These are phyloP conservation scores for Podarcis lilfordi DNA, from an alignment of 2,797 vertebrate species.

Conservation along the genomic window DNA sequence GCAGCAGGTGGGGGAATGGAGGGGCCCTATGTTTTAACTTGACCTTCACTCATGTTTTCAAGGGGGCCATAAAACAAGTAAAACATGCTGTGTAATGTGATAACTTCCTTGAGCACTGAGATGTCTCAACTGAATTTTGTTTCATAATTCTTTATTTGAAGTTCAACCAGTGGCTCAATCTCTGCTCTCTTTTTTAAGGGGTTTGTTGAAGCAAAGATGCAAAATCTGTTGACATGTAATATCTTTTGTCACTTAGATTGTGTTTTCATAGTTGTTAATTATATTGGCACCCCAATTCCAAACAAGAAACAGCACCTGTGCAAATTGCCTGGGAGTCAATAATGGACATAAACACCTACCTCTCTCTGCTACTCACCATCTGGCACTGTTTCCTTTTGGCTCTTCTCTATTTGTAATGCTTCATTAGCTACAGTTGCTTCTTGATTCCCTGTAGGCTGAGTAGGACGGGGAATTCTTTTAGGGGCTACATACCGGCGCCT, in stretches of 20 bases:
- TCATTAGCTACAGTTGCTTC: neutral
- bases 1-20: no score
- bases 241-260: neutral
- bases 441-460: neutral
- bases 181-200: neutral
- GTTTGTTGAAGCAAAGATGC: neutral
- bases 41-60: neutral
- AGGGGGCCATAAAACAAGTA: neutral
- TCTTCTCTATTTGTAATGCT: neutral
- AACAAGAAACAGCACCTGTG: neutral
- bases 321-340: neutral
- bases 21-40: neutral
- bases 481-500: neutral
- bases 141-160: neutral
- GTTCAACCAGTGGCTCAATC: neutral
- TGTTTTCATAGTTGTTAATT: neutral
- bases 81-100: neutral
- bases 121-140: neutral
- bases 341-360: neutral
- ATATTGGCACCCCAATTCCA: neutral
- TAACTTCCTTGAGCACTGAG: neutral
- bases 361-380: slow-evolving; percentile 6
- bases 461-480: slow-evolving; percentile 2
- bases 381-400: neutral
- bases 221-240: neutral